A percentile compares a stretch with the other conserved stretches of the same genome.
phyloP scores from a whole-genome alignment of 1,140 invertebrate species.

The Philotrypesis tridentata region DNA sequence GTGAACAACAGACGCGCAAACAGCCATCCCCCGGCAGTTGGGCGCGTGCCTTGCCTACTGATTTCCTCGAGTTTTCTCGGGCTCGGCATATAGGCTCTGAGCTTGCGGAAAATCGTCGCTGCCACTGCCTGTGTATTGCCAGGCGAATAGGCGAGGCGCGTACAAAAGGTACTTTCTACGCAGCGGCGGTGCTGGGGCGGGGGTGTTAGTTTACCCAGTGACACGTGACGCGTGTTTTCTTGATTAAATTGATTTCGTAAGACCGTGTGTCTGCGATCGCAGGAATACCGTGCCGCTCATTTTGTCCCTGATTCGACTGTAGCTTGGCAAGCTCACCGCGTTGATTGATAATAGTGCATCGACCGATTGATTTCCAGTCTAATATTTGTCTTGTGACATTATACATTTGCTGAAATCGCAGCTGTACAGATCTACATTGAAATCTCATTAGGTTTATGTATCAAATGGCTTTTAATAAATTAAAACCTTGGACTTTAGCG shows the following conservation, averaged over 20 bases:
- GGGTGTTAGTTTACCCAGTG: not conserved
- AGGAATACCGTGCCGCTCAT: not conserved
- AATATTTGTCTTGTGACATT: no score
- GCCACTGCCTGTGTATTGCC: not conserved
- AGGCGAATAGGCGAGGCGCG: not conserved
- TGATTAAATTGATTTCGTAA: constrained; percentile 27
- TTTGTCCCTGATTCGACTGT: not conserved
- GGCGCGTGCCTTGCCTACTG: constrained; percentile 21
- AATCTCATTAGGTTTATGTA: no score
- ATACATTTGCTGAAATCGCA: no score
- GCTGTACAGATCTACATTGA: no score
- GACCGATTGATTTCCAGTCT: no score
- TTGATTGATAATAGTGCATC: no score
- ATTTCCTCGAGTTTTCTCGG: not conserved
- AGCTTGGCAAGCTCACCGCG: no score
- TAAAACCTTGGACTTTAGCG: no score
- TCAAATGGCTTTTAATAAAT: no score
- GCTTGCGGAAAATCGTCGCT: constrained; percentile 16
- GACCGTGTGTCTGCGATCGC: not conserved
- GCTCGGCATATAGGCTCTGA: not conserved
- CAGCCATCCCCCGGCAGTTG: not conserved
- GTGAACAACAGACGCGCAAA: not conserved
- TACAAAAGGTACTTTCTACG: constrained; percentile 5
- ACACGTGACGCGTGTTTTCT: constrained; percentile 1
- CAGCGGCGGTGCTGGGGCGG: not conserved